These are phyloP conservation scores for Aspidapion aeneum DNA, from an alignment of 2,888 invertebrate species.

Conservation along the genomic window DNA sequence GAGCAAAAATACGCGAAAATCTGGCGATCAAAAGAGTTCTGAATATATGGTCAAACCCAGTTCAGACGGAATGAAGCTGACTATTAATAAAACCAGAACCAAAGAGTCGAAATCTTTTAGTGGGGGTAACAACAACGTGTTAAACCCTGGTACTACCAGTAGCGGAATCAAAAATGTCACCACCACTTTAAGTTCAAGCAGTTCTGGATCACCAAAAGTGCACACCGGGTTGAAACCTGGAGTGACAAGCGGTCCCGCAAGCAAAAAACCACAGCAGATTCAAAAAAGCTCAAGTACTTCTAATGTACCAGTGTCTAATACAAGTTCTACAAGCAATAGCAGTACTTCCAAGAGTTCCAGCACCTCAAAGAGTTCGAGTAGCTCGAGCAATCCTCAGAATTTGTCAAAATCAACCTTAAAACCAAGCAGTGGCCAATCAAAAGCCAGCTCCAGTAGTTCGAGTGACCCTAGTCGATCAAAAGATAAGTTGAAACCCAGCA, in stretches of 20 bases:
- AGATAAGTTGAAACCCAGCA: slow-evolving; percentile 58
- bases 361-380: too few relatives aligned
- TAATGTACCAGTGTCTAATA: slow-evolving; percentile 32
- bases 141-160: not conserved
- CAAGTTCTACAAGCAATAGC: slow-evolving; percentile 37
- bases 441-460: slow-evolving; percentile 48
- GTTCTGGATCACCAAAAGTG: slow-evolving; percentile 68
- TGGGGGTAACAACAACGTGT: slow-evolving; percentile 36
- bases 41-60: slow-evolving; percentile 90
- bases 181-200: slow-evolving; percentile 25
- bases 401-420: slow-evolving; percentile 25
- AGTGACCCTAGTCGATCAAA: slow-evolving; percentile 52
- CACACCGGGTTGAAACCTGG: slow-evolving; percentile 81
- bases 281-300: slow-evolving; percentile 37
- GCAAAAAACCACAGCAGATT: slow-evolving; percentile 64
- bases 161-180: too few relatives aligned
- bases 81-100: slow-evolving; percentile 83
- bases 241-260: slow-evolving; percentile 82
- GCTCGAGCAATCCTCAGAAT: slow-evolving; percentile 18
- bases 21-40: slow-evolving; percentile 61
- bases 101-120: slow-evolving; percentile 57
- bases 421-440: slow-evolving; percentile 55
- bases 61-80: slow-evolving; percentile 86
- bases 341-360: slow-evolving; percentile 21
- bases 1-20: too few relatives aligned